Evolutionary conservation across 2,888 invertebrate genomes (phyloP), one percentile per base, ranked within the genome.

Genomic region (Quadriops clusia): DNA sequence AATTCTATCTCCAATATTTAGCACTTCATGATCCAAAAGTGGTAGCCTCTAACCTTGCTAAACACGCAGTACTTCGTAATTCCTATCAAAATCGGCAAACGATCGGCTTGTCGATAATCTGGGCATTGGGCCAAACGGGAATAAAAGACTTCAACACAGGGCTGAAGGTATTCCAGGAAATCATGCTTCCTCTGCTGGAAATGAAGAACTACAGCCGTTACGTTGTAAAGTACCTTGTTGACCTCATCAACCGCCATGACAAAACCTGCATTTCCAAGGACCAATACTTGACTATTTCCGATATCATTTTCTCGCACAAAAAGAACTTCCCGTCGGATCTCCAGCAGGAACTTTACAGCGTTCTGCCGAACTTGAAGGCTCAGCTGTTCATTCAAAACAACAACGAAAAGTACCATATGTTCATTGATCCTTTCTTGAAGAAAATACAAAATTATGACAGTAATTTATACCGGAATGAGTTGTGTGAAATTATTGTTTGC

Each of bases 121-220:
- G 84, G 83, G 75, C 75, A 1, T 63, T 81, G n/a, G 78, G 78
- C 1, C 82, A 83, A 50, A 76, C 74, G 6, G 82, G 82, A 1
- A 59, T 66, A 28, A 67, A 61, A 38, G 69, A 80, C 49, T 65
- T 81, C 26, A 58, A 64, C 29, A 67, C 74, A 37, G 83, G 82
- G 13, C 59, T 82, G 25, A 74, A 72, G 66, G 76, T 75, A 8
- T 84, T 83, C 76, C 74, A 77, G 57, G 78, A 82, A 38, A 59
- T 81, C 2, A 80, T 82, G 70, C 59, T 76, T 20, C 78, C 82
- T 1, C 60, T 80, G 49, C 61, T 82, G 23, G 80, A 81, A 41
- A 58, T 79, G 54, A 78, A 76, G 51, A 74, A 68, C 49, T 83
- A 80, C 45, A 66, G 75, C 1, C 72, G 68, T 41, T 78, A 72